Base-by-base conservation (phyloP, 1,140 invertebrate genomes). In the Cotesia chilonis region DNA sequence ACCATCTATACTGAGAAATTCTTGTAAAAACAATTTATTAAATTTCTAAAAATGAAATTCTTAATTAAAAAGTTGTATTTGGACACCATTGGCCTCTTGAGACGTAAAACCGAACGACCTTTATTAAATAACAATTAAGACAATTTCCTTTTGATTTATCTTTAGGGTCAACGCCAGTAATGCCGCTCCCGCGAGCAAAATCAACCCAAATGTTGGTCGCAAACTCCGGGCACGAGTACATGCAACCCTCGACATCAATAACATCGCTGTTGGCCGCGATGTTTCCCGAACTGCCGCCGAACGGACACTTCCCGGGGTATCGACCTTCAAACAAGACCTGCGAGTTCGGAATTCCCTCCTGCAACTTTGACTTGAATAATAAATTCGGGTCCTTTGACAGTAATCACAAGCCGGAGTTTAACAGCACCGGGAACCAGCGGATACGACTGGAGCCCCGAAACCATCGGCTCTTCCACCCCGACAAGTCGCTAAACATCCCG, bases 171-270 rank as follows among this genome's bases (percentile, higher is more conserved):
- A 84, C 83, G 0, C 83, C 83, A 3, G 75, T 84, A 28, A 76
- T 79, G 1, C 83, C 84, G 1, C 70, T 87, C 9, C 86, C 85
- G 3, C 77, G 85, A 6, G 85, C 84, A 14, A 85, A 87, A 74
- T 87, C 85, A 3, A 87, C 82, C 5, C 85, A 87, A 71, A 79
- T 83, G 54, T 73, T 87, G 17, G 81, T 85, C 3, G 81, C 80
- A 4, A 80, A 79, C 12, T 69, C 66, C 4, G 20, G 38, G 14
- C 36, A 73, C 17, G 55, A 73, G 2, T 64, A 63, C 4, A 35
- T 12, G 37, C 35, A 17, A 2, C 38, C 35, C 47, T 72, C 75
- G 9, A 72, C 79, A n/a, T 85, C 86, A 9, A 86, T 87, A 14
- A 83, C 78, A 0, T 87, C 84, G 1, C 74, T 87, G 1, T 74